Base-by-base conservation (phyloP, 2,888 invertebrate species). In the Eupithecia pulchellata region DNA sequence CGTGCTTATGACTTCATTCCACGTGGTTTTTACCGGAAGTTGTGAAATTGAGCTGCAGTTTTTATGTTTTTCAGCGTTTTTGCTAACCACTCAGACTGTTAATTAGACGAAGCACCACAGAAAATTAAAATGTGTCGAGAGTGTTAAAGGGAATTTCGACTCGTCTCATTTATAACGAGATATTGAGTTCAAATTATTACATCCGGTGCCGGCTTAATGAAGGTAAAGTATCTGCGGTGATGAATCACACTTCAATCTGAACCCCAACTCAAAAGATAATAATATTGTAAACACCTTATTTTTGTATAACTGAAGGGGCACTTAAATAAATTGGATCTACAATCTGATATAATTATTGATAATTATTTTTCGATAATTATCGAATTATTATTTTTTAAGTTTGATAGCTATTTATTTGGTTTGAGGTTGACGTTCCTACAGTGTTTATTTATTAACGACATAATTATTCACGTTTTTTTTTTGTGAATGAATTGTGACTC, bases 21-120 rank as follows among this genome's bases (percentile, higher is more conserved):
- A 66, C 71, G 70, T 68, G 64, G 73, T 66, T 76, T 61, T 72
- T 73, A 61, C 61, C 57, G 42, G 71, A 75, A 72, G 66, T 71
- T 74, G 55, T 62, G 61, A 55, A 76, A 75, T 71, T 66, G 58
- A 67, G 65, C 67, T 72, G 69, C 66, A 73, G 66, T 66, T 74
- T 77, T 74, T 52, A 55, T 64, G 55, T 60, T 71, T 75, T 74
- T 62, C 60, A 34, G 55, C 61, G 58, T 73, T 73, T 75, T 76
- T 67, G 65, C 73, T 65, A 32, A 70, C 64, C 68, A 69, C 71
- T 73, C 69, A 74, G 69, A 71, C 72, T 75, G 76, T 72, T 77
- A 77, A 76, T 75, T 76, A 77, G 64, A 67, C 58, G 72, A 61
- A 61, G 67, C 34, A 58, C 58, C 36, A 25, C 64, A 57, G 57